A percentile compares a stretch with the other conserved stretches of the same genome.
Evolutionary conservation across 2,797 vertebrate species (phyloP).

Genomic region (Streptopelia turtur): DNA sequence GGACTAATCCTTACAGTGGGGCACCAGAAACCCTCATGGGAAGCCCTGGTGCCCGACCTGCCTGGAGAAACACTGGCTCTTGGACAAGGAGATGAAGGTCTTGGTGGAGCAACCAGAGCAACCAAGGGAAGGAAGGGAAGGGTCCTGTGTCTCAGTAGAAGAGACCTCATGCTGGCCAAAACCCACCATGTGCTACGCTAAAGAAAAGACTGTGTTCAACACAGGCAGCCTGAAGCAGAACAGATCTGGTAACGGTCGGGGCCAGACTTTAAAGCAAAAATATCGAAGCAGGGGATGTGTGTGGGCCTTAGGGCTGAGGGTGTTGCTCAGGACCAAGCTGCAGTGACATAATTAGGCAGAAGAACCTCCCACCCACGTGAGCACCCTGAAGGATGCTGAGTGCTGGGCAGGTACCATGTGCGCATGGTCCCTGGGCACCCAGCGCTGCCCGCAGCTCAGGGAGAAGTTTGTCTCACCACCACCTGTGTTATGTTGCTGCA

Average conservation of each 20-base stretch:
- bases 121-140: background rate
- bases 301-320: background rate
- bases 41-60: background rate
- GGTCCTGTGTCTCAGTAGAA: background rate
- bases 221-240: background rate
- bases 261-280: background rate
- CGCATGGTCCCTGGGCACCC: background rate
- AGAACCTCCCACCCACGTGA: background rate
- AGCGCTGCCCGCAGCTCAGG: background rate
- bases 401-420: accelerated
- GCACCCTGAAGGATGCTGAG: background rate
- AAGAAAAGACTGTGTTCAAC: background rate
- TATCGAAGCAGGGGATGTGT: background rate
- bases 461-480: background rate
- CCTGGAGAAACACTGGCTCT: background rate
- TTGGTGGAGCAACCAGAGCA: background rate
- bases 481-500: background rate
- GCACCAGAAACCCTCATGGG: accelerated
- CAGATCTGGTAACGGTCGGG: background rate
- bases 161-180: background rate
- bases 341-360: background rate
- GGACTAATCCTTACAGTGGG: background rate
- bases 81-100: background rate
- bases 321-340: background rate
- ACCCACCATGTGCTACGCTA: background rate